phyloP scores from a whole-genome alignment of 2,888 invertebrate species.

The Neoitamus cyanurus region DNA sequence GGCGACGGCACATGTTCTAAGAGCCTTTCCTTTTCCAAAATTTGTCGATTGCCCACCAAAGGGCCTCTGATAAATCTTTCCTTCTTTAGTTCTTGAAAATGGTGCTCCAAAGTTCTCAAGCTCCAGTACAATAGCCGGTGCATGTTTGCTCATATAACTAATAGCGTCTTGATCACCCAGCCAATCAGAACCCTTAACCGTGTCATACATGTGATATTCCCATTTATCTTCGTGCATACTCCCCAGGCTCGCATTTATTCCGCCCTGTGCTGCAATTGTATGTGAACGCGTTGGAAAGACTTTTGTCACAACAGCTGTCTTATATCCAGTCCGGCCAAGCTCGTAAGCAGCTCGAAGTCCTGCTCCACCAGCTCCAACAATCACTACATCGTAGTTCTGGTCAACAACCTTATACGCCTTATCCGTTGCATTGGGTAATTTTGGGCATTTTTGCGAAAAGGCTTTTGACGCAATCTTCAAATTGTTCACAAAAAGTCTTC shows the following conservation, averaged over 20 bases:
- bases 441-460: neutral
- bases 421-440: constrained; percentile 67
- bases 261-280: constrained; percentile 98
- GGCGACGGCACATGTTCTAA: constrained; percentile 96
- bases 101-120: constrained; percentile 96
- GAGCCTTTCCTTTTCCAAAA: constrained; percentile 98
- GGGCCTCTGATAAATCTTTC: constrained; percentile 97
- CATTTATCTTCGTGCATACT: constrained; percentile 95
- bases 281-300: constrained; percentile 98
- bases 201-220: constrained; percentile 99
- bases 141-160: constrained; percentile 96
- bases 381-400: constrained; percentile 96
- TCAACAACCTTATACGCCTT: constrained; percentile 91
- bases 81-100: constrained; percentile 95
- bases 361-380: constrained; percentile 97
- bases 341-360: constrained; percentile 98
- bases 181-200: constrained; percentile 99
- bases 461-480: neutral
- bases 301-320: constrained; percentile 97
- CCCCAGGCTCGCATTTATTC: constrained; percentile 97
- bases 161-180: constrained; percentile 98
- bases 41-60: constrained; percentile 98
- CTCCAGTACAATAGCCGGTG: constrained; percentile 89
- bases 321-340: constrained; percentile 94
- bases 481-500: neutral